Conservation (phyloP, 1,140 invertebrate genomes). For the Yoshiicerus persimilis region DNA sequence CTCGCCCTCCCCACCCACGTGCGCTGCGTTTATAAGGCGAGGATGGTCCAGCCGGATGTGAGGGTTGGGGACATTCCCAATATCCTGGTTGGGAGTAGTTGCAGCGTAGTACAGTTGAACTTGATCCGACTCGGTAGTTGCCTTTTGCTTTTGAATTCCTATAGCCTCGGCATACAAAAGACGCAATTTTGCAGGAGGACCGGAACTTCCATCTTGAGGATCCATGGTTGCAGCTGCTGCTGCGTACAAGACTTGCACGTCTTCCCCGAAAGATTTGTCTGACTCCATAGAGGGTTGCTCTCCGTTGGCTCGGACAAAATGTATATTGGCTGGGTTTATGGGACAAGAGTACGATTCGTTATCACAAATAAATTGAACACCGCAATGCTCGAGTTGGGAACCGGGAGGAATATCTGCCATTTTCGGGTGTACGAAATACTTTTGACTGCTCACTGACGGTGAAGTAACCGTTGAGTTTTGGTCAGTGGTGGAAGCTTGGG, state of each 20-base stretch:
- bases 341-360: not conserved
- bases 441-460: not conserved
- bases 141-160: not conserved
- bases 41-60: not conserved
- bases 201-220: not conserved
- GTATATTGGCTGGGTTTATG: not conserved
- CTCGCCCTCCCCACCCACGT: not conserved
- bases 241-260: slow-evolving; percentile 31
- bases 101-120: slow-evolving; percentile 25
- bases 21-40: not conserved
- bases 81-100: slow-evolving; percentile 21
- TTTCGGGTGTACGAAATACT: not conserved
- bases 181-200: not conserved
- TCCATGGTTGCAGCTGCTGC: slow-evolving; percentile 20
- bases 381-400: not conserved
- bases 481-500: not conserved
- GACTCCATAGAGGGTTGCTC: not conserved
- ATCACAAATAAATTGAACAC: not conserved
- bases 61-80: not conserved
- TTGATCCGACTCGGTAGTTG: not conserved
- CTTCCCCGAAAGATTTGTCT: not conserved
- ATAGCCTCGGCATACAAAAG: slow-evolving; percentile 33
- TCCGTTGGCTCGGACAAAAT: not conserved
- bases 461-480: not conserved
- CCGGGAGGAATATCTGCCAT: not conserved